A percentile compares a stretch with the other conserved stretches of the same genome.
phyloP scores from a whole-genome alignment of 2,888 invertebrate species.

The Endotricha flammealis region DNA sequence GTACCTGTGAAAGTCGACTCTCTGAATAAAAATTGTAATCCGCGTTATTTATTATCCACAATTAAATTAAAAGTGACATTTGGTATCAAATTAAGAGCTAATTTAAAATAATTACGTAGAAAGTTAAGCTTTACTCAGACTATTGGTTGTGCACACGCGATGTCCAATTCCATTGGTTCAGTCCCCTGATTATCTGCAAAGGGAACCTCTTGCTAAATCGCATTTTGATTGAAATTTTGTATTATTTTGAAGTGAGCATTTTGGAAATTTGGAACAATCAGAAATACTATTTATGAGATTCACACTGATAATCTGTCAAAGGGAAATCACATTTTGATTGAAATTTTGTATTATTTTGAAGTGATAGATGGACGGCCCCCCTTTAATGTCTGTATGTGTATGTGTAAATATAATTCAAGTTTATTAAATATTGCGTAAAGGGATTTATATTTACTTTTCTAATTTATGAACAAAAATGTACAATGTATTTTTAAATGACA shows the following conservation, averaged over 20 bases:
- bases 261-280: too few species aligned
- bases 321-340: background rate
- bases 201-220: background rate
- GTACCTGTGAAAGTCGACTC: too few species aligned
- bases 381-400: too few species aligned
- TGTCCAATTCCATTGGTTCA: conserved; percentile 32
- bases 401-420: too few species aligned
- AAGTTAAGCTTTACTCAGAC: conserved; percentile 44
- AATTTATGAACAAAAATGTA: too few species aligned
- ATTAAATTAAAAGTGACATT: background rate
- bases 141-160: conserved; percentile 50
- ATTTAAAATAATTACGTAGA: conserved; percentile 42
- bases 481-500: too few species aligned
- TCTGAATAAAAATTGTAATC: too few species aligned
- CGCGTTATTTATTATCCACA: background rate
- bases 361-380: too few species aligned
- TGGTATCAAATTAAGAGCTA: conserved; percentile 18
- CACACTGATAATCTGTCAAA: background rate
- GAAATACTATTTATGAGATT: too few species aligned
- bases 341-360: background rate
- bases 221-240: background rate
- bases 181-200: background rate
- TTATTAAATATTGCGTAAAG: too few species aligned
- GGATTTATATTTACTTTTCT: too few species aligned
- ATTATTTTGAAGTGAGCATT: too few species aligned